Percentiles rank a stretch among this genome's conserved stretches.
Conservation (phyloP, 2,113 vertebrate species). For the Barnardius zonarius region DNA sequence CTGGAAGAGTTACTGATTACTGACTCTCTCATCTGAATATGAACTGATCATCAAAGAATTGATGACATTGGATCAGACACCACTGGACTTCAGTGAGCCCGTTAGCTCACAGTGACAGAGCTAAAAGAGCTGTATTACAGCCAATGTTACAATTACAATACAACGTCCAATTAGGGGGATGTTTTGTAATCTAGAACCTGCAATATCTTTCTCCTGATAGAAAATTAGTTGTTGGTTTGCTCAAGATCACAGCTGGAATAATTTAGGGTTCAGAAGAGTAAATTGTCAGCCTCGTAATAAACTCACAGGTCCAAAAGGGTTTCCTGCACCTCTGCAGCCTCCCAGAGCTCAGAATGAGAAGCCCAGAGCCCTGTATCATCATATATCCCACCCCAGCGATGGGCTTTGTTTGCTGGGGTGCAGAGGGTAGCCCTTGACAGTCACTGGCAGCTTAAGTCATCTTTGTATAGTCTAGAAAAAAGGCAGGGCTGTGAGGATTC, state of each 20-base stretch:
- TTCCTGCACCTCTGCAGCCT: not conserved
- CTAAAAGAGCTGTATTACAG: not conserved
- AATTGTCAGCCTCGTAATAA: not conserved
- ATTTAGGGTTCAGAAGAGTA: not conserved
- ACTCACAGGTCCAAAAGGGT: not conserved
- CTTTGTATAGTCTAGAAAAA: not conserved
- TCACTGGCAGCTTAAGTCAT: not conserved
- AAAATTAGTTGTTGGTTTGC: not conserved
- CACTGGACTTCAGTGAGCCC: not conserved
- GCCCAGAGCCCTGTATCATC: not conserved
- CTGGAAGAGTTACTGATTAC: not conserved
- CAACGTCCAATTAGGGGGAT: not conserved
- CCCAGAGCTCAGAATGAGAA: not conserved
- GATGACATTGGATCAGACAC: not conserved
- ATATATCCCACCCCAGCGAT: accelerated
- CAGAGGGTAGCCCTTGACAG: not conserved
- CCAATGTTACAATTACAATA: not conserved
- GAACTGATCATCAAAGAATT: not conserved
- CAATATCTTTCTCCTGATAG: not conserved
- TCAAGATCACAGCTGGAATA: not conserved
- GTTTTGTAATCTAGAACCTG: not conserved
- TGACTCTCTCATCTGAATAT: not conserved
- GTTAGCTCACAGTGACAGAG: not conserved
- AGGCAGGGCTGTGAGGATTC: not conserved
- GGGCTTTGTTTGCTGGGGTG: not conserved